phyloP scores from a whole-genome alignment of 2,113 vertebrate genomes.

The Numenius arquata region DNA sequence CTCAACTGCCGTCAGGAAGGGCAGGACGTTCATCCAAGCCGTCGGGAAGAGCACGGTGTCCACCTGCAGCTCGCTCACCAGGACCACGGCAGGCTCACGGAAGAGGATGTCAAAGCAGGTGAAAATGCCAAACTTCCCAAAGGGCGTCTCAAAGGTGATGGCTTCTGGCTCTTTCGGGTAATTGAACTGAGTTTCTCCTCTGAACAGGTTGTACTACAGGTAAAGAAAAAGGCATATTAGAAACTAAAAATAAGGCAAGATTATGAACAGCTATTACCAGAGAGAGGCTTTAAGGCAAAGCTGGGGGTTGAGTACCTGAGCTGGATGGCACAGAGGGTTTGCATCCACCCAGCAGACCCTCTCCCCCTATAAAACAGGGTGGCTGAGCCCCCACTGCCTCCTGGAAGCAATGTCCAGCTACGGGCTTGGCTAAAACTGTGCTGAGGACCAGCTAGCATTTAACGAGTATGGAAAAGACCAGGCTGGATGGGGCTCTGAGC shows the following conservation, averaged over 20 bases:
- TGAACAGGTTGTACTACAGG: constrained; percentile 82
- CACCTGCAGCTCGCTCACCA: constrained; percentile 75
- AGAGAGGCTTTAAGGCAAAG: neutral
- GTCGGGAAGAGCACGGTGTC: constrained; percentile 64
- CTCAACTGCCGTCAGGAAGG: constrained; percentile 63
- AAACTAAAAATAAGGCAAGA: neutral
- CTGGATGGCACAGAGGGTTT: neutral
- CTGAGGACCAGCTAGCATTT: neutral
- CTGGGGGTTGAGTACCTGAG: neutral
- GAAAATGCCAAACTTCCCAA: constrained; percentile 87
- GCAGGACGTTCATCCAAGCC: constrained; percentile 70
- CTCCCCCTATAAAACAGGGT: neutral
- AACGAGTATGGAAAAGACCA: neutral
- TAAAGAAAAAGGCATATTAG: neutral
- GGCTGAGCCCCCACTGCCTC: neutral
- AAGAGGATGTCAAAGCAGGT: constrained; percentile 93
- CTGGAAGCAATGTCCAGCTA: neutral
- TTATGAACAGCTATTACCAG: neutral
- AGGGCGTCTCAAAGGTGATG: constrained; percentile 83
- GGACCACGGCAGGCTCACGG: constrained; percentile 68
- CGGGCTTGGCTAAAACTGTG: neutral
- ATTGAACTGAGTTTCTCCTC: constrained; percentile 75
- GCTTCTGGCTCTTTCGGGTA: constrained; percentile 70
- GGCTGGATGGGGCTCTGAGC: too few species aligned
- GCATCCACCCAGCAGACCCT: neutral